Base-by-base conservation (phyloP, 2,797 vertebrate species). In the Thamnophis elegans region DNA sequence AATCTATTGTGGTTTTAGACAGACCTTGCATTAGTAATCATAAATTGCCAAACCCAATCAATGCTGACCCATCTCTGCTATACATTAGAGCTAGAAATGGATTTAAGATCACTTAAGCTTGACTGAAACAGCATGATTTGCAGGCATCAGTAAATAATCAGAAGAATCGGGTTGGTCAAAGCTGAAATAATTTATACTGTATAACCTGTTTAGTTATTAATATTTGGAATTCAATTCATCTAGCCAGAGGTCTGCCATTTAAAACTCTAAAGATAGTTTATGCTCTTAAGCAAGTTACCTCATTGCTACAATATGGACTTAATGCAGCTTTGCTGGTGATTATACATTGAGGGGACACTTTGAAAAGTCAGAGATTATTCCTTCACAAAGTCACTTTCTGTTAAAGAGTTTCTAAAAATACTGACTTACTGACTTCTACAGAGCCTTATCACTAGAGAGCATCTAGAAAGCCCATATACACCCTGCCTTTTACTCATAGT, bases 141-240 rank as follows among this genome's bases (percentile, higher is more conserved):
- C 18, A 91, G 85, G n/a, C 56, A 90, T 82, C 62, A 93, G 62
- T 28, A 93, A 88, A 82, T 60, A 93, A 54, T 93, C 55, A 88
- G n/a, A 25, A 93, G 42, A 56, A 82, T 90, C 28, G 90, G 28
- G 12, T 4, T 82, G 20, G 14, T 36, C 54, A 58, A 87, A 93
- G 78, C 22, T 82, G 59, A 59, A 59, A 20, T 88, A 28, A 93
- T 65, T 12, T 59, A 87, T 26, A 68, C 6, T 1, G 4, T 53
- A 82, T 25, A 47, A 25, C 20, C 51, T 56, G n/a, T 59, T 73
- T 58, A 36, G 9, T 78, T 56, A 87, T 90, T 68, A 68, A 73
- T n/a, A 58, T 32, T 32, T 90, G 36, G 12, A 78, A 55, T 87
- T 53, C 54, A 26, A n/a, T 73, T 82, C 47, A 65, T 88, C 18